phyloP scores from a whole-genome alignment of 2,888 invertebrate species.

The Athalia circularis region DNA sequence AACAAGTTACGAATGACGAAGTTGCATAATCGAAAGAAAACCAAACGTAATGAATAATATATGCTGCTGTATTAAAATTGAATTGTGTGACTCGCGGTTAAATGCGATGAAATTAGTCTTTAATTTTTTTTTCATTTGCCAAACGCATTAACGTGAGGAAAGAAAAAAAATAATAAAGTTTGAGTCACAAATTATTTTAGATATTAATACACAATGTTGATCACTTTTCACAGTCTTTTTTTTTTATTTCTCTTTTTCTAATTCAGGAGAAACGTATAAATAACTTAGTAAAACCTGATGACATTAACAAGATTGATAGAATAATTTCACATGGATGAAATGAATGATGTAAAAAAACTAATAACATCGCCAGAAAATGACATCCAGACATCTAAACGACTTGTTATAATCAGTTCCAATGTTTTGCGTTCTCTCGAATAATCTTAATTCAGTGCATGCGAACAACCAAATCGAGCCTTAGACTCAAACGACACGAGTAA shows the following conservation, averaged over 20 bases:
- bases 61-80: constrained; percentile 10
- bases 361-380: background rate
- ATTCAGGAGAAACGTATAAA: constrained; percentile 1
- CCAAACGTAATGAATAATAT: background rate
- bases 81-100: background rate
- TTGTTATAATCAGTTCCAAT: constrained; percentile 15
- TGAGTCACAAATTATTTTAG: constrained; percentile 26
- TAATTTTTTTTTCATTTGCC: background rate
- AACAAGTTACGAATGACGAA: constrained; percentile 21
- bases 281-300: background rate
- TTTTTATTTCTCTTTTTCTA: constrained; percentile 10
- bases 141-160: background rate
- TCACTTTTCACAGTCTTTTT: constrained; percentile 2
- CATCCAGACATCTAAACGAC: background rate
- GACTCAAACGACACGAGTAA: background rate
- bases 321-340: background rate
- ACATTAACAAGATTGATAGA: background rate
- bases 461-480: background rate
- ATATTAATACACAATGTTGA: constrained; percentile 22
- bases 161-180: constrained; percentile 4
- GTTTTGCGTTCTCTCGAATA: background rate
- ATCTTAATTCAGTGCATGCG: background rate
- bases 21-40: too few relatives aligned
- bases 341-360: background rate
- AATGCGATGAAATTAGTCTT: constrained; percentile 22